A percentile compares a stretch with the other conserved stretches of the same genome.
Evolutionary conservation across 1,140 invertebrate species (phyloP).

Genomic region (Aphaenogaster ashmeadi): DNA sequence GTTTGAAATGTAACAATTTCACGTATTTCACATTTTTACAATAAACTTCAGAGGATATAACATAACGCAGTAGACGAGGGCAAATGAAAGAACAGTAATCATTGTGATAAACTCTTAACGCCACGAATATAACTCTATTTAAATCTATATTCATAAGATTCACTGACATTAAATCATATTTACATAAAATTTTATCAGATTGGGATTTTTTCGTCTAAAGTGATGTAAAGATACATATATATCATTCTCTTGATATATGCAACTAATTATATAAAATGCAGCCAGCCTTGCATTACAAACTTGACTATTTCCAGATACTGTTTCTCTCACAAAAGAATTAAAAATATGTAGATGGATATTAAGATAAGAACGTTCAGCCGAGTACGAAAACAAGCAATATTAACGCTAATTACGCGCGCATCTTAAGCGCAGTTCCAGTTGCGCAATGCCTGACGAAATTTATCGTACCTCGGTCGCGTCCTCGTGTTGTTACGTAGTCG

Average conservation of each 20-base stretch:
- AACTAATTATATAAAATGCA: conserved; percentile 30
- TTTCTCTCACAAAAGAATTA: neutral
- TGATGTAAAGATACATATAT: neutral
- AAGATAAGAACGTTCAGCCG: conserved; percentile 35
- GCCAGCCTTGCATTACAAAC: neutral
- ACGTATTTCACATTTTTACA: neutral
- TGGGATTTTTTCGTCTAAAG: neutral
- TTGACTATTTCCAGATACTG: neutral
- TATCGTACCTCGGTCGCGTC: conserved; percentile 10
- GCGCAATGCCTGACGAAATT: conserved; percentile 43
- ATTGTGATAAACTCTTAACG: neutral
- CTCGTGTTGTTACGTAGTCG: conserved; percentile 9
- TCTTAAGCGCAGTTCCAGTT: conserved; percentile 35
- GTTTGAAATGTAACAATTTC: neutral
- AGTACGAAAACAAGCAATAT: conserved; percentile 2
- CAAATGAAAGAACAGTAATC: neutral
- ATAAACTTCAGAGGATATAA: neutral
- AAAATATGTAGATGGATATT: conserved; percentile 30
- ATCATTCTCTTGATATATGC: neutral
- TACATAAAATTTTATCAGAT: neutral
- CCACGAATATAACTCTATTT: neutral
- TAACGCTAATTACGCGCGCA: conserved; percentile 43
- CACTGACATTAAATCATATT: neutral
- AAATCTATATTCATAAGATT: neutral
- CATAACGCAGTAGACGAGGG: too few species aligned